A percentile compares a stretch with the other conserved stretches of the same genome.
phyloP scores from a whole-genome alignment of 2,888 invertebrate species.

The Lasioglossum malachurum region DNA sequence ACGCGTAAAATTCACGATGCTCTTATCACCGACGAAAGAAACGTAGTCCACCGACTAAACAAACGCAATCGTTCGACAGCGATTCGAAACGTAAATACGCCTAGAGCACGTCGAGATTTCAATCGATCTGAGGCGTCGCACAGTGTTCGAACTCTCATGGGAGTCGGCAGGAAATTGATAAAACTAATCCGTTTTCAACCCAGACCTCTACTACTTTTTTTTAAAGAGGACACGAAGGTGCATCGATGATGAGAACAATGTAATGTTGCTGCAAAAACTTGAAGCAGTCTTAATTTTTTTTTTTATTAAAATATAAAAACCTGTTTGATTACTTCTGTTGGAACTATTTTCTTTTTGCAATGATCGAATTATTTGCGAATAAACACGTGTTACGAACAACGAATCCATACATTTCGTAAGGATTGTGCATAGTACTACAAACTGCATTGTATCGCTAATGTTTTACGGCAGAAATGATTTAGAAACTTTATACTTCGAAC shows the following conservation, averaged over 20 bases:
- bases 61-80: neutral
- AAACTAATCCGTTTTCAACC: neutral
- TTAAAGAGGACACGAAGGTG: too few relatives aligned
- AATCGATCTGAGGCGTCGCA: neutral
- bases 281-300: neutral
- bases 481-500: neutral
- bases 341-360: too few relatives aligned
- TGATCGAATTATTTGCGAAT: too few relatives aligned
- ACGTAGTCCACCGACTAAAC: neutral
- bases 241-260: too few relatives aligned
- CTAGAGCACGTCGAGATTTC: neutral
- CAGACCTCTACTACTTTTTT: neutral
- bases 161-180: neutral
- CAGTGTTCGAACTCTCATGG: neutral
- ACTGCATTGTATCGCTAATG: neutral
- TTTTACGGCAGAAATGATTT: neutral
- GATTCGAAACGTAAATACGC: slow-evolving; percentile 17
- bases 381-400: too few relatives aligned
- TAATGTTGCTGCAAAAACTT: neutral
- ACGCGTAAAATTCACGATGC: neutral
- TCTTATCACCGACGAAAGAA: neutral
- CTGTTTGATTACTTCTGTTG: neutral
- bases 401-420: too few relatives aligned
- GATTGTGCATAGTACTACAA: too few relatives aligned
- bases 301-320: neutral